phyloP scores from a whole-genome alignment of 1,140 invertebrate species.

The Euura saliciscinereae region DNA sequence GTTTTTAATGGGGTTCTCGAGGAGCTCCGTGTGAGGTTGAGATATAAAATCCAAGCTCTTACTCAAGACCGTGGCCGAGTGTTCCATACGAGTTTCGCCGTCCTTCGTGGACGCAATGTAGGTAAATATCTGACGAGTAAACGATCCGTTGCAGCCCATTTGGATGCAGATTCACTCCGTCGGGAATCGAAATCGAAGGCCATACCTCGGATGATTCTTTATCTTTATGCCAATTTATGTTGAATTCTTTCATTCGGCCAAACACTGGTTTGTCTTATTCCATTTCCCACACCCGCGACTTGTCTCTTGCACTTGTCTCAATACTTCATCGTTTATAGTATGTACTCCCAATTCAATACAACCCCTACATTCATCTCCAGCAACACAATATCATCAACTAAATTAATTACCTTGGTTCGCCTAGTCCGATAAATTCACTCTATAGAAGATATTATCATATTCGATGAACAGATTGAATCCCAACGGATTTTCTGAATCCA shows the following conservation, averaged over 20 bases:
- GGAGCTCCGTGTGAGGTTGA: conserved; percentile 3
- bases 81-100: conserved; percentile 1
- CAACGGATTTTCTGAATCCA: not conserved
- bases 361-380: not conserved
- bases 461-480: no score
- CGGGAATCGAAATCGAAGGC: conserved; percentile 1
- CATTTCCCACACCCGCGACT: not conserved
- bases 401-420: no score
- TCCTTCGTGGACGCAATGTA: not conserved
- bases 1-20: conserved; percentile 5
- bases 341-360: not conserved
- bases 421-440: no score
- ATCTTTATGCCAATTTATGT: not conserved
- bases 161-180: conserved; percentile 5
- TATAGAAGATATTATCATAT: no score
- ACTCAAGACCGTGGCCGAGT: not conserved
- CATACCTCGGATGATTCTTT: conserved; percentile 4
- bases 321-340: not conserved
- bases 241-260: not conserved
- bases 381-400: no score
- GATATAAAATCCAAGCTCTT: conserved; percentile 7
- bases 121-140: no score
- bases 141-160: not conserved
- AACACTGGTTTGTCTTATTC: not conserved
- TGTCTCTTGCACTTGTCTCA: not conserved